These are phyloP conservation scores for Chamaedrilus cognettii DNA, from an alignment of 2,888 invertebrate species.

Conservation along the genomic window DNA sequence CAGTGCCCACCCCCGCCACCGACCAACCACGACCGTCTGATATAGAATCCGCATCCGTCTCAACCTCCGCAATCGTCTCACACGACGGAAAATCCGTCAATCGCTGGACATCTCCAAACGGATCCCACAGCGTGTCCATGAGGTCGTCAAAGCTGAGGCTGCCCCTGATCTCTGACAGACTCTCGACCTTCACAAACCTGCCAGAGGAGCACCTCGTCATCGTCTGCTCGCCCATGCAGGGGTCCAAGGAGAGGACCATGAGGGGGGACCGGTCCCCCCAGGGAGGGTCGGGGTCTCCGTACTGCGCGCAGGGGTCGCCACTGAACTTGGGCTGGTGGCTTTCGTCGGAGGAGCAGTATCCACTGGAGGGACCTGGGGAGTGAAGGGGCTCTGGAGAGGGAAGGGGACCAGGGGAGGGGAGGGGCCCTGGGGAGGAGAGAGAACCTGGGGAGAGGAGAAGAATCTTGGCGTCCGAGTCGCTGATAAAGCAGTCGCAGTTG, in stretches of 20 bases:
- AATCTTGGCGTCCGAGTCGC: constrained; percentile 10
- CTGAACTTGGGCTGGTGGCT: not conserved
- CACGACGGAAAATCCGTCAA: not conserved
- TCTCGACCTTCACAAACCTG: not conserved
- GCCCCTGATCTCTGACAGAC: not conserved
- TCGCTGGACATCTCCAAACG: constrained; percentile 3
- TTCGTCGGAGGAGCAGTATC: constrained; percentile 18
- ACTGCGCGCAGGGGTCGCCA: not conserved
- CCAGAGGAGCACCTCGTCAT: not conserved
- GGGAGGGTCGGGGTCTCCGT: not conserved
- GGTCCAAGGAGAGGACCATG: not conserved
- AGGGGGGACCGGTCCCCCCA: not conserved
- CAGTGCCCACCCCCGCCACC: no score
- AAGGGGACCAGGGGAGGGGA: no score
- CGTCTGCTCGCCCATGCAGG: not conserved
- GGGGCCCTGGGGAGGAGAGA: no score
- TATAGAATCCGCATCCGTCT: constrained; percentile 10
- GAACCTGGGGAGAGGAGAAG: constrained; percentile 11
- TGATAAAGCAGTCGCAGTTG: constrained; percentile 15
- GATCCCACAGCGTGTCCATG: constrained; percentile 19
- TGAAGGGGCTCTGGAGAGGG: no score
- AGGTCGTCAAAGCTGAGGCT: constrained; percentile 13
- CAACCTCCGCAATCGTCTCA: constrained; percentile 6
- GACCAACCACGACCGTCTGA: no score
- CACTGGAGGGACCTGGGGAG: constrained; percentile 18